phyloP scores from a whole-genome alignment of 2,888 invertebrate species.

The Chrysina gloriosa region DNA sequence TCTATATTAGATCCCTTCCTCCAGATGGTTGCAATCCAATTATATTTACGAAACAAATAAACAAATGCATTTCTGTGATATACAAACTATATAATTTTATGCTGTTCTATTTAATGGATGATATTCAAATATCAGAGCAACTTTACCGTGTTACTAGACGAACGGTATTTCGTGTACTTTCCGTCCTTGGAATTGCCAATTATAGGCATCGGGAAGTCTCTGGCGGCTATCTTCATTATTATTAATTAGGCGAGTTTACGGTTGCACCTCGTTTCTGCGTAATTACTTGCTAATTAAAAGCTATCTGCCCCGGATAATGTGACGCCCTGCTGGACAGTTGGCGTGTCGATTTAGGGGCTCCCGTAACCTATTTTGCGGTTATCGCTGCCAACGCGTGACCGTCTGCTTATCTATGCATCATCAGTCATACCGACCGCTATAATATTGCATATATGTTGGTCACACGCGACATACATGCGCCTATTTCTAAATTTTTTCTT shows the following conservation, averaged over 20 bases:
- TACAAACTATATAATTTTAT: too few species aligned
- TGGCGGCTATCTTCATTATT: constrained; percentile 16
- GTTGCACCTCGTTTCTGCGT: constrained; percentile 28
- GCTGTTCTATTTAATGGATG: too few species aligned
- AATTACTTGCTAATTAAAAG: constrained; percentile 32
- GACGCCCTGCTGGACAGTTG: constrained; percentile 23
- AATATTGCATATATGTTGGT: neutral
- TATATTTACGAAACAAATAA: too few species aligned
- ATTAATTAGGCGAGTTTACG: constrained; percentile 21
- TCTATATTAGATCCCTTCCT: too few species aligned
- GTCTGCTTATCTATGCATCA: constrained; percentile 22
- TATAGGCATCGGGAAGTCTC: constrained; percentile 3
- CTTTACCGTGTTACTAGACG: too few species aligned
- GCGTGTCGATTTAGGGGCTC: constrained; percentile 30
- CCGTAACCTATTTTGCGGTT: constrained; percentile 19
- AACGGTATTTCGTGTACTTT: neutral
- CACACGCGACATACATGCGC: neutral
- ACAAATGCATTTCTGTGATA: too few species aligned
- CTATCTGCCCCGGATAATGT: constrained; percentile 23
- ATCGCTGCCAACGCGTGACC: constrained; percentile 3
- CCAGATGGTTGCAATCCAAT: too few species aligned
- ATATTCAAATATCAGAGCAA: too few species aligned
- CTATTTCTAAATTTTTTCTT: constrained; percentile 11
- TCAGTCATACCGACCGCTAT: constrained; percentile 6
- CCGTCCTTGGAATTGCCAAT: neutral